Evolutionary conservation across 1,140 invertebrate genomes (phyloP), one percentile per base, ranked within the genome.

Genomic region (Fopius arisanus): DNA sequence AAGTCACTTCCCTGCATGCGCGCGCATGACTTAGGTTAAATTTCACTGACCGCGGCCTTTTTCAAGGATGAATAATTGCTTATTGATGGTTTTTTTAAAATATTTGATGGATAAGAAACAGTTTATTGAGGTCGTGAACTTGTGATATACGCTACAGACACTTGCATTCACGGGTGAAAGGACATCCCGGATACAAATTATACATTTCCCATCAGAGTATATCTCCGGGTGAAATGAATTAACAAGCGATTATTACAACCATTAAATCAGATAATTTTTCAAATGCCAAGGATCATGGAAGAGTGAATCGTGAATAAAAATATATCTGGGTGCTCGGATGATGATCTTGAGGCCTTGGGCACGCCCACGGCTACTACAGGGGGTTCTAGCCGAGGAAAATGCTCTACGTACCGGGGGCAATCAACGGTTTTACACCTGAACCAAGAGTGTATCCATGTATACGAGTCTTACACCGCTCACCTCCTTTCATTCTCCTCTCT

Each of bases 381-480:
- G n/a, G 7, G n/a, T 14, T 67, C 16, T 67, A 40, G 14, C 68
- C 14, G 51, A 37, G 31, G 51, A 70, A 70, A 70, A 59, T 70
- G 48, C 51, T 48, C 40, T 19, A 40, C 66, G 19, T 63, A 54
- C 66, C 71, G 66, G 37, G 75, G 37, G 75, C 77, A 78, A 78
- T 78, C 75, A 76, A 78, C 77, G 65, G 69, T 78, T 78, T 78
- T 78, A 78, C 77, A 78, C 77, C 77, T 78, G 75, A 37, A 12
- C 33, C 33, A 37, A 37, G 33, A 65, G 33, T 72, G 67, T 43
- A 65, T 63, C 14, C 31, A 63, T 28, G 72, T 69, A 63, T 63
- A 67, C 37, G 14, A 19, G 21, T n/a, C 48, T 62, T 40, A 48
- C 28, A 29, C 19, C n/a, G 14, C 40, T 28, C 41, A 31, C 26